Evolutionary conservation across 2,113 vertebrate species (phyloP).

Genomic region (Oplegnathus fasciatus): DNA sequence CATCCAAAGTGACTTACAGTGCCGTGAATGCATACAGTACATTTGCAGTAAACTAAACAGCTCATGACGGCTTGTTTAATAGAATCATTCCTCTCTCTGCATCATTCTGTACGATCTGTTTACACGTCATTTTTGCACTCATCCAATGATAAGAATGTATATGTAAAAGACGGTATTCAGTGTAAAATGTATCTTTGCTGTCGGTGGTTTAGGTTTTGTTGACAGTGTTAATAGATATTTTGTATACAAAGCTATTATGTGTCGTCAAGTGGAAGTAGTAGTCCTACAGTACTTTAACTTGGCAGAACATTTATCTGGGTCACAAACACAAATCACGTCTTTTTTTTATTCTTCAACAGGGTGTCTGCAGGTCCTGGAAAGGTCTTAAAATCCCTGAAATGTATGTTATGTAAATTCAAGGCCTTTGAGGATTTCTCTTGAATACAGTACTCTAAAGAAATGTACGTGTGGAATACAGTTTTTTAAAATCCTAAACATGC

Average conservation of each 20-base stretch:
- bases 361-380: constrained; percentile 31
- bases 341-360: constrained; percentile 1
- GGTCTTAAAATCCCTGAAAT: not conserved
- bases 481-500: not conserved
- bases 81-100: constrained; percentile 33
- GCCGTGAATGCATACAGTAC: constrained; percentile 39
- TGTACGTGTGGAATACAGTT: too few species aligned
- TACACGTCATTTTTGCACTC: constrained; percentile 55
- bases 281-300: constrained; percentile 31
- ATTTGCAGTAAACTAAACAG: constrained; percentile 46
- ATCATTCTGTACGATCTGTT: constrained; percentile 27
- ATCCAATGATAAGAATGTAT: constrained; percentile 68
- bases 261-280: constrained; percentile 62
- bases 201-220: constrained; percentile 61
- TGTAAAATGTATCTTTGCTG: constrained; percentile 63
- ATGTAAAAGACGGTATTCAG: constrained; percentile 44
- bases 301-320: constrained; percentile 16
- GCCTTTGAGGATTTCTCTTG: not conserved
- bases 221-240: constrained; percentile 68
- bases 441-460: not conserved
- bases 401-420: not conserved
- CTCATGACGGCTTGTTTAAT: constrained; percentile 4
- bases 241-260: constrained; percentile 59
- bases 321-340: not conserved
- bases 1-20: constrained; percentile 55